Evolutionary conservation across 2,797 vertebrate genomes (phyloP).

Genomic region (Vireo griseus): DNA sequence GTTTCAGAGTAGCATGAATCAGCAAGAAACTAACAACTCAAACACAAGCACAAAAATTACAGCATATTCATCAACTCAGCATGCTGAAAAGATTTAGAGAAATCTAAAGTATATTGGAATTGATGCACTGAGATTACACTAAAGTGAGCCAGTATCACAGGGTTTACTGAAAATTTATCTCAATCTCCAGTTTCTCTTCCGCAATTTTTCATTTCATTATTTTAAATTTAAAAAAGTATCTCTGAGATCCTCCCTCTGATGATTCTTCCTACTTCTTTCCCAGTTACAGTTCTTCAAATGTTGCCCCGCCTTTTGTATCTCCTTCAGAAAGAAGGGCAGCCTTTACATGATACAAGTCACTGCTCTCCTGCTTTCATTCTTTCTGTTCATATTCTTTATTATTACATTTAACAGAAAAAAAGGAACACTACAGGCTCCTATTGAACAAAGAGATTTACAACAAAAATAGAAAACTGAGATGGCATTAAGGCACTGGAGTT

Average conservation of each 20-base stretch:
- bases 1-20: not conserved
- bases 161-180: not conserved
- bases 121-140: not conserved
- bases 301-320: not conserved
- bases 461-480: constrained; percentile 36
- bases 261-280: not conserved
- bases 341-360: not conserved
- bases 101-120: not conserved
- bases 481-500: not conserved
- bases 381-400: constrained; percentile 2
- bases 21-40: not conserved
- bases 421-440: constrained; percentile 3
- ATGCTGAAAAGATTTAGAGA: not conserved
- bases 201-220: not conserved
- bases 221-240: not conserved
- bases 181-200: not conserved
- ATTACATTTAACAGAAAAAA: constrained; percentile 31
- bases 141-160: not conserved
- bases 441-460: constrained; percentile 36
- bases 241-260: not conserved
- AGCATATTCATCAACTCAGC: not conserved
- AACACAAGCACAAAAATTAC: not conserved
- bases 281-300: not conserved
- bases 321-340: constrained; percentile 24
- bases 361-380: not conserved